Conservation (phyloP, 2,888 invertebrate genomes). For the Gandaritis pyraliata region DNA sequence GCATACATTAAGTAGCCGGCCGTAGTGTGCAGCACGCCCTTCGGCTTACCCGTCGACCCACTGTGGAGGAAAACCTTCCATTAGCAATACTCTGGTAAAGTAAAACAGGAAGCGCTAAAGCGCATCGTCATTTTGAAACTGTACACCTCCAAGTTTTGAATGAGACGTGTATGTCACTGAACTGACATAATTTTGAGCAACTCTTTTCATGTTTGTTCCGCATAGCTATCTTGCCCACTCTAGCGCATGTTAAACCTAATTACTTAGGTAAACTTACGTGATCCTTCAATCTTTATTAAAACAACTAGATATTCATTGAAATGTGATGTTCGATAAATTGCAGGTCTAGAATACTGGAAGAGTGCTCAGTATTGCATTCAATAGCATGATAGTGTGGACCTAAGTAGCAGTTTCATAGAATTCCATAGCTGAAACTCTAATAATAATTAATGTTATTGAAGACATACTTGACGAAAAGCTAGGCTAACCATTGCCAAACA, state of each 20-base stretch:
- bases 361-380: no score
- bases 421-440: no score
- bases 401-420: no score
- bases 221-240: not conserved
- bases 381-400: no score
- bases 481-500: no score
- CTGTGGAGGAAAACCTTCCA: slow-evolving; percentile 60
- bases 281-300: not conserved
- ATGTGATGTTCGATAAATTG: no score
- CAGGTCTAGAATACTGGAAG: no score
- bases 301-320: no score
- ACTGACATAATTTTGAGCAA: no score
- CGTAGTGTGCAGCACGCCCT: slow-evolving; percentile 97
- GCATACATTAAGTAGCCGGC: slow-evolving; percentile 98
- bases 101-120: not conserved
- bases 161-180: not conserved
- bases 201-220: no score
- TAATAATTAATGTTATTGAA: no score
- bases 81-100: slow-evolving; percentile 41
- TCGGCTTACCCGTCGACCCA: slow-evolving; percentile 99
- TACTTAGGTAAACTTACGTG: slow-evolving; percentile 1
- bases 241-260: not conserved
- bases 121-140: not conserved
- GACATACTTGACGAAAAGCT: no score
- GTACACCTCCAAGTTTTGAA: not conserved